Evolutionary conservation across 2,888 invertebrate genomes (phyloP).

Genomic region (Lithophane semibrunnea): DNA sequence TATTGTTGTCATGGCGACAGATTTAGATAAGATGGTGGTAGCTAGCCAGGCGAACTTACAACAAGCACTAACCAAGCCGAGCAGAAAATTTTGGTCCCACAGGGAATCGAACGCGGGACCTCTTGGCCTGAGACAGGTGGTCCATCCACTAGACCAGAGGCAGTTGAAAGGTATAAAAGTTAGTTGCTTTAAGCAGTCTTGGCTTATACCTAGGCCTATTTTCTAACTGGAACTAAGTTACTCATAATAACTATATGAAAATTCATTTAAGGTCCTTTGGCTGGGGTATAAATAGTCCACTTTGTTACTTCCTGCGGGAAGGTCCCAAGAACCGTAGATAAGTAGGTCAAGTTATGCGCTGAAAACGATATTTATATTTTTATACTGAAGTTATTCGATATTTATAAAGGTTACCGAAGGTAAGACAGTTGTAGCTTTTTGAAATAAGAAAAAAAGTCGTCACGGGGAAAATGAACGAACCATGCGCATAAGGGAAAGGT

Average conservation of each 20-base stretch:
- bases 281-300: not conserved
- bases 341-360: not conserved
- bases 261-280: not conserved
- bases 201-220: not conserved
- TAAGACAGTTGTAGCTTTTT: not conserved
- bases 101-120: no score
- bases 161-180: no score
- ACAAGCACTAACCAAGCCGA: no score
- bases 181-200: not conserved
- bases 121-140: no score
- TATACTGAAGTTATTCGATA: conserved; percentile 8
- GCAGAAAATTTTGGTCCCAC: no score
- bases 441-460: conserved; percentile 1
- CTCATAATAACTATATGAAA: not conserved
- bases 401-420: not conserved
- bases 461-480: not conserved
- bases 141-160: no score
- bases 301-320: not conserved
- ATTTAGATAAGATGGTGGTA: no score
- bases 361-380: conserved; percentile 6
- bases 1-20: no score
- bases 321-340: not conserved
- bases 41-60: no score
- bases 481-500: not conserved
- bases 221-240: not conserved